These are phyloP conservation scores for Campylorhamphus procurvoides DNA, from an alignment of 2,113 vertebrate genomes.

Conservation along the genomic window DNA sequence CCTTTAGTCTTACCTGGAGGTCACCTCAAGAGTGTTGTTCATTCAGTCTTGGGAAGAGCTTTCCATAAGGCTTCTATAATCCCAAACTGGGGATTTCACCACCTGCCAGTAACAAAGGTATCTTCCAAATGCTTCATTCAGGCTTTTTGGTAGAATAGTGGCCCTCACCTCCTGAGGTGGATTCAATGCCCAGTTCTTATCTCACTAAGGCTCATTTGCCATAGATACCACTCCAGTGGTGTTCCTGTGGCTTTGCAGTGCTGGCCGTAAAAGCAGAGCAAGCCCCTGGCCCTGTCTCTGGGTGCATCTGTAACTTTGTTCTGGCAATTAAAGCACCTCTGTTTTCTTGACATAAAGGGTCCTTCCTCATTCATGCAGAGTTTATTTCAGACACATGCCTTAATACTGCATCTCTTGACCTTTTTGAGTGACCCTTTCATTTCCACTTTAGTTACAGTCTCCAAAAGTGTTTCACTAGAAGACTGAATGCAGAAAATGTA, in stretches of 20 bases:
- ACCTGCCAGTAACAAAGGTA: neutral
- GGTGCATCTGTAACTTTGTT: neutral
- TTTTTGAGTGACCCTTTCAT: neutral
- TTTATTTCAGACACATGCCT: neutral
- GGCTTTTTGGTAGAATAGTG: neutral
- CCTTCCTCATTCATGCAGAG: neutral
- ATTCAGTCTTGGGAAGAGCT: neutral
- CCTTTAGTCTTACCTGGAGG: neutral
- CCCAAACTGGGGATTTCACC: neutral
- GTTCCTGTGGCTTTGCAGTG: neutral
- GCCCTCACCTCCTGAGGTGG: neutral
- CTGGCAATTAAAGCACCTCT: conserved; percentile 42
- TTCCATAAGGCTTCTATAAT: neutral
- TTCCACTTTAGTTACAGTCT: neutral
- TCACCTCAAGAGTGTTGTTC: neutral
- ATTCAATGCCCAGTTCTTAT: neutral
- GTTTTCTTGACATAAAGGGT: neutral
- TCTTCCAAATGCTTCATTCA: neutral
- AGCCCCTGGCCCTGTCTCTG: neutral
- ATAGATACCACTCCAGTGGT: neutral
- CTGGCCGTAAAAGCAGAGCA: neutral
- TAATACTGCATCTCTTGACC: neutral
- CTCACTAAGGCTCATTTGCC: neutral
- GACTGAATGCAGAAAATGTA: neutral
- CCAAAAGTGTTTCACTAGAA: neutral